Conservation (phyloP, 2,113 vertebrate genomes). For the Varanus komodoensis region DNA sequence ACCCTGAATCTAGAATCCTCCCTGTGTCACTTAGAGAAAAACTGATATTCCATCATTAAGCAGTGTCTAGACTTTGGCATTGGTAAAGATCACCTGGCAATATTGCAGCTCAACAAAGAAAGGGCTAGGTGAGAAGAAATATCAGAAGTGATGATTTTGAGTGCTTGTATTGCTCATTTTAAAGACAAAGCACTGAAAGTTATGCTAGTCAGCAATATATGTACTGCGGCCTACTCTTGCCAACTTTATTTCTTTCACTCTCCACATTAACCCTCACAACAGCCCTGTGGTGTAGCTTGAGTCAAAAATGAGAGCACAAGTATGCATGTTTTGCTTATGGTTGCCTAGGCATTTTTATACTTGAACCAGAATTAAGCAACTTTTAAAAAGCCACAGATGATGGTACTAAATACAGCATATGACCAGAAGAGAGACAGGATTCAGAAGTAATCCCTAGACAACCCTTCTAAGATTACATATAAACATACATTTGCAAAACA, state of each 20-base stretch:
- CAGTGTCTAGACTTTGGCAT: background rate
- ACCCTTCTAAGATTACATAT: background rate
- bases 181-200: background rate
- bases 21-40: background rate
- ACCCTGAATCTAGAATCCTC: background rate
- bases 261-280: background rate
- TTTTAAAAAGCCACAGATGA: too few species aligned
- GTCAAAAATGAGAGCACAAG: too few species aligned
- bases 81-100: background rate
- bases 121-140: background rate
- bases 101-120: background rate
- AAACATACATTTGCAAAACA: background rate
- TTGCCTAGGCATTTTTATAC: background rate
- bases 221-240: background rate
- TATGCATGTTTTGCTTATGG: background rate
- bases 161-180: background rate
- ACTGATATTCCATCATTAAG: background rate
- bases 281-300: background rate
- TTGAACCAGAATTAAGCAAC: background rate
- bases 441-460: too few species aligned
- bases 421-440: too few species aligned
- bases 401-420: too few species aligned
- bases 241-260: background rate
- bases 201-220: background rate
- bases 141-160: background rate